These are phyloP conservation scores for Laticauda laticaudata DNA, from an alignment of 2,113 vertebrate genomes.

Conservation along the genomic window DNA sequence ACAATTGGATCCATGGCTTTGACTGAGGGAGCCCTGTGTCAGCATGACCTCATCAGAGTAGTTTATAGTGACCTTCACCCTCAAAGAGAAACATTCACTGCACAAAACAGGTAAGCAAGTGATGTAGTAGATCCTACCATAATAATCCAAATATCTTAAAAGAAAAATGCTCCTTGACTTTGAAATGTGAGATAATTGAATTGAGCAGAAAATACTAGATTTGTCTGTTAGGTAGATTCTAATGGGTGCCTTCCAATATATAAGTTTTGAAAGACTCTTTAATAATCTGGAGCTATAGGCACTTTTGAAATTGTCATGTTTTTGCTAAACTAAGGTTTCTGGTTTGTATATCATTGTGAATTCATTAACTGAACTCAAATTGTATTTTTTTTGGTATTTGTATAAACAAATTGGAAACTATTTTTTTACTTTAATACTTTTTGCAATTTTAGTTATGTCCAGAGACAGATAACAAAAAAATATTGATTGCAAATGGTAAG, in stretches of 20 bases:
- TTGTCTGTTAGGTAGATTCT: neutral
- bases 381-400: neutral
- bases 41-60: constrained; percentile 93
- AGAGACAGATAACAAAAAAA: neutral
- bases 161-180: neutral
- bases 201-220: neutral
- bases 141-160: neutral
- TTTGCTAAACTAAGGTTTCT: neutral
- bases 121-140: constrained; percentile 4
- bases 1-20: constrained; percentile 95
- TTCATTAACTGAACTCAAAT: constrained; percentile 13
- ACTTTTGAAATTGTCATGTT: neutral
- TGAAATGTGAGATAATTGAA: neutral
- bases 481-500: neutral
- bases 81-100: constrained; percentile 97
- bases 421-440: neutral
- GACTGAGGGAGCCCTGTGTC: constrained; percentile 94
- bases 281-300: constrained; percentile 1
- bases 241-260: neutral
- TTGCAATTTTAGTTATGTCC: neutral
- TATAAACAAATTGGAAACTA: neutral
- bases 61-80: constrained; percentile 97
- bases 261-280: neutral
- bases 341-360: neutral
- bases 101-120: constrained; percentile 88